Conservation (phyloP, 2,888 invertebrate genomes). For the Mythimna lalbum region DNA sequence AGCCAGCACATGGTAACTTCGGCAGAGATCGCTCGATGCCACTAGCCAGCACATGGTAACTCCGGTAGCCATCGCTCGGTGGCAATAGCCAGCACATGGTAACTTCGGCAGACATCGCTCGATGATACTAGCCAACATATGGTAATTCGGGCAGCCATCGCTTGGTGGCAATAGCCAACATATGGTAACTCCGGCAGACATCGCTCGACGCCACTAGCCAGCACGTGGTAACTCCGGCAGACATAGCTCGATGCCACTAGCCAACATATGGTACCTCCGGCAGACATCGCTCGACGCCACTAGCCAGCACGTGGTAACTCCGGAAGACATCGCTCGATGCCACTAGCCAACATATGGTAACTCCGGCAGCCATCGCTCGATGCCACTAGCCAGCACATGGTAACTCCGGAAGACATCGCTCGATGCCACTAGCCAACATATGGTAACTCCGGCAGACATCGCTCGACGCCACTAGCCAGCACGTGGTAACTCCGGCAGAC, state of each 20-base stretch:
- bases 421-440: not conserved
- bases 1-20: no score
- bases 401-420: not conserved
- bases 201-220: not conserved
- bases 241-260: not conserved
- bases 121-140: not conserved
- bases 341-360: not conserved
- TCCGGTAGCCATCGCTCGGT: not conserved
- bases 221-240: not conserved
- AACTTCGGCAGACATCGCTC: no score
- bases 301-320: not conserved
- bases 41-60: not conserved
- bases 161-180: not conserved
- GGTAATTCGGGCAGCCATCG: not conserved
- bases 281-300: no score
- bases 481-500: not conserved
- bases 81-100: not conserved
- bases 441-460: no score
- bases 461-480: not conserved
- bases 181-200: no score
- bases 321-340: not conserved
- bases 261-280: no score
- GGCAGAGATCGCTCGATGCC: no score
- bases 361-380: no score
- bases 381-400: not conserved